These are phyloP conservation scores for Pomacea maculata DNA, from an alignment of 1,140 invertebrate species.

Conservation along the genomic window DNA sequence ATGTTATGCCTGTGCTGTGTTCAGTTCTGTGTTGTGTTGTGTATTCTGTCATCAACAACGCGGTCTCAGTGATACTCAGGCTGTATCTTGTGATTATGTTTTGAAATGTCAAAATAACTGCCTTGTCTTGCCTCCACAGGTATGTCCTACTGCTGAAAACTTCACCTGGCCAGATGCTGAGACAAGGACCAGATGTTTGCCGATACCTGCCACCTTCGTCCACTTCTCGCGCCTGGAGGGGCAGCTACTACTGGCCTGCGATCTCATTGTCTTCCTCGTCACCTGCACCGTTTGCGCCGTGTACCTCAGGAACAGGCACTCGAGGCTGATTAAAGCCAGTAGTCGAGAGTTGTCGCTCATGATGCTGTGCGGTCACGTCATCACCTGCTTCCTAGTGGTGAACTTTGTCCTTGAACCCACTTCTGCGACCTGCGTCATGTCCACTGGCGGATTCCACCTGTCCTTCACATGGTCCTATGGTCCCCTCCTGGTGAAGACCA, in stretches of 20 bases:
- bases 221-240: slow-evolving; percentile 53
- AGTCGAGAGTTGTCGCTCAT: slow-evolving; percentile 47
- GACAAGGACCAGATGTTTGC: slow-evolving; percentile 68
- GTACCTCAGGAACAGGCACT: slow-evolving; percentile 36
- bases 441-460: slow-evolving; percentile 76
- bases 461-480: slow-evolving; percentile 79
- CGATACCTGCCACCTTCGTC: slow-evolving; percentile 39
- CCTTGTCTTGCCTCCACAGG: no score
- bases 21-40: no score
- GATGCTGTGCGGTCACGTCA: slow-evolving; percentile 41
- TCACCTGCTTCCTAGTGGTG: slow-evolving; percentile 39
- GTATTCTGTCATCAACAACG: no score
- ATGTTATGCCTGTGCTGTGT: no score
- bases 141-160: slow-evolving; percentile 31
- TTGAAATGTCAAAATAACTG: no score
- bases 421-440: slow-evolving; percentile 77
- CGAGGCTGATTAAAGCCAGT: slow-evolving; percentile 53
- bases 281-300: slow-evolving; percentile 32
- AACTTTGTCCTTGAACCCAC: slow-evolving; percentile 70
- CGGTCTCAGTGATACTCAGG: no score
- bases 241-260: slow-evolving; percentile 66
- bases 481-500: slow-evolving; percentile 85
- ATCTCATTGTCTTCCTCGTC: slow-evolving; percentile 66
- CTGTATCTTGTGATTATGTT: no score
- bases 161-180: slow-evolving; percentile 57